Evolutionary conservation across 2,113 vertebrate genomes (phyloP), one percentile per base, ranked within the genome.

Genomic region (Amazona vittata): DNA sequence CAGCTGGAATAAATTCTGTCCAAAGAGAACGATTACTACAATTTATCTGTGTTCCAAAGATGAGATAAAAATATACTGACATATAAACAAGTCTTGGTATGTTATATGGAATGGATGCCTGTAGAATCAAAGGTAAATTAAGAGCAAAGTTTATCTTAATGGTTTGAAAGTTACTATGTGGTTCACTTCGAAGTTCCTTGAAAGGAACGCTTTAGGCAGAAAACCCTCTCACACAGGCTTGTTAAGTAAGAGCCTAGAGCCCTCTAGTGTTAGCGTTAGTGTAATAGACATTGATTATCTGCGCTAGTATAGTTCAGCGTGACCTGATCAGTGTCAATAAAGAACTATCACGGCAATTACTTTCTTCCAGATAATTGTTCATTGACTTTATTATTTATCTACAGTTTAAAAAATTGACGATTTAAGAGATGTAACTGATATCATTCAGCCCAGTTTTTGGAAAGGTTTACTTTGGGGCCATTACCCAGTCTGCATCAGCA

Each of bases 401-500:
- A 3, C 0, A 3, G 31, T 53, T 74, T 69, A 3, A 57, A 33
- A 57, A 57, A 57, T 7, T 0, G 5, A 3, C 2, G 2, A 37
- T 68, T 85, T 29, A 6, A 67, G 39, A 55, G 55, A 24, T 13
- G 9, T 22, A 65, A 65, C n/a, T 49, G 29, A 57, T 68, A 22
- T 60, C 2, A 49, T 76, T 60, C 26, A 33, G 17, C 18, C 16
- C 22, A 26, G 9, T 18, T 88, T 90, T 77, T 50, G 47, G 57
- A 57, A 76, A 65, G 15, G 7, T 68, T 90, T 83, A 11, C 5
- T 80, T 57, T 70, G 49, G 26, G 43, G 33, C 18, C 73, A 10
- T 53, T 80, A 24, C 14, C 13, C 18, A 43, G 12, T 20, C 25
- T 75, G 11, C 31, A 12, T 19, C 57, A 73, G 47, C 49, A 76